Evolutionary conservation across 2,797 vertebrate genomes (phyloP).

Genomic region (Lacerta bilineata): DNA sequence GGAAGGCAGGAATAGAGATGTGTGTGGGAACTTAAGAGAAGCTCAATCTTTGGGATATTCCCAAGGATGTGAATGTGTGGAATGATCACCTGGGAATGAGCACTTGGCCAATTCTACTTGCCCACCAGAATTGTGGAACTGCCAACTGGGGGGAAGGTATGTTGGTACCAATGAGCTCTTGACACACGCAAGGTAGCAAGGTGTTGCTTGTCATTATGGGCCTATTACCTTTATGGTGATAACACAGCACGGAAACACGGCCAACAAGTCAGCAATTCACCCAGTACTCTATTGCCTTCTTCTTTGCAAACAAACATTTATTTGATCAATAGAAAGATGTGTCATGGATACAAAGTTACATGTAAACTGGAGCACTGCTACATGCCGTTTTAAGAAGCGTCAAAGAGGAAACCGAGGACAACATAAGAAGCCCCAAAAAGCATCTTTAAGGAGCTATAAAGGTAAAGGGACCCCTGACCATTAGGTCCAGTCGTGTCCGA

Average conservation of each 20-base stretch:
- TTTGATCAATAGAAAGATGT: slow-evolving; percentile 71
- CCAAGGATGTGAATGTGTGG: slow-evolving; percentile 52
- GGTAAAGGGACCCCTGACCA: too few species aligned
- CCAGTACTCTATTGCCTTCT: slow-evolving; percentile 70
- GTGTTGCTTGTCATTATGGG: not conserved
- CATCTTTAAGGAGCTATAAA: slow-evolving; percentile 58
- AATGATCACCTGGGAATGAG: not conserved
- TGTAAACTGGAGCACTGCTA: slow-evolving; percentile 63
- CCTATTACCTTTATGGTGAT: slow-evolving; percentile 59
- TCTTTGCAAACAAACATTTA: slow-evolving; percentile 67
- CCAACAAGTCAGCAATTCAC: slow-evolving; percentile 75
- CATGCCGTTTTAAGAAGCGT: slow-evolving; percentile 51
- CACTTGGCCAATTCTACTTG: not conserved
- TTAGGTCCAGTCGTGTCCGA: too few species aligned
- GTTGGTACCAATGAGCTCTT: not conserved
- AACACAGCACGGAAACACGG: slow-evolving; percentile 68
- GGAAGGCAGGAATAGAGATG: not conserved
- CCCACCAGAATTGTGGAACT: not conserved
- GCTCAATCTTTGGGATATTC: slow-evolving; percentile 30
- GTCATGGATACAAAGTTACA: slow-evolving; percentile 65
- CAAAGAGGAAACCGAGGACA: slow-evolving; percentile 42
- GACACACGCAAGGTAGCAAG: not conserved
- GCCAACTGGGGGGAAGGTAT: too few species aligned
- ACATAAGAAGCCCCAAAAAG: slow-evolving; percentile 53
- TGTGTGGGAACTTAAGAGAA: not conserved